Percentiles rank a stretch among this genome's conserved stretches.
These are phyloP conservation scores for Fulmarus glacialis DNA, from an alignment of 2,113 vertebrate genomes.

Conservation along the genomic window DNA sequence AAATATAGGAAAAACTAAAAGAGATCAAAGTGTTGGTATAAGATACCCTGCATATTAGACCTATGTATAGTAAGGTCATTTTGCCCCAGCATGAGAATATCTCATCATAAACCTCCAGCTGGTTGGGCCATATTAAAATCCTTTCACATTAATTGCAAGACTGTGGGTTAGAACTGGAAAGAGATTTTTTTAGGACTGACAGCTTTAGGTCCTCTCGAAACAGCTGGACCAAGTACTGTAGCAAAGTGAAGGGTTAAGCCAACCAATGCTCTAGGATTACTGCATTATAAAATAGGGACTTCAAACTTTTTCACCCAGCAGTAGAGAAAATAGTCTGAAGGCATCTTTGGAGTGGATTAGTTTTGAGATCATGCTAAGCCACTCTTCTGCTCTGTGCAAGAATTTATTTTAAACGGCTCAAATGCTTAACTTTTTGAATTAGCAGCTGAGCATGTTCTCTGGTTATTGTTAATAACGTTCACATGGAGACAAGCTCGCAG, in stretches of 20 bases:
- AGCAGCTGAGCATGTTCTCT: background rate
- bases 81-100: background rate
- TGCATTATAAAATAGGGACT: background rate
- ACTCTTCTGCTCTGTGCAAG: background rate
- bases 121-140: background rate
- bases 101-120: background rate
- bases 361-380: slow-evolving; percentile 23
- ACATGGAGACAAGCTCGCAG: background rate
- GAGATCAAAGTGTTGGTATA: background rate
- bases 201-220: background rate
- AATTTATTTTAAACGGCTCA: slow-evolving; percentile 11
- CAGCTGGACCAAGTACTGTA: background rate
- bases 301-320: background rate
- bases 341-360: slow-evolving; percentile 12
- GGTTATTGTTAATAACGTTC: background rate
- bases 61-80: background rate
- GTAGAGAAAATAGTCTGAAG: background rate
- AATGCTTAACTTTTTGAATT: slow-evolving; percentile 13
- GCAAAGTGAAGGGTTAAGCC: background rate
- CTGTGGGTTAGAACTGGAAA: background rate
- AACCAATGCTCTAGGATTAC: background rate
- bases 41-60: background rate
- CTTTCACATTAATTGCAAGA: background rate
- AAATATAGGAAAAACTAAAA: background rate
- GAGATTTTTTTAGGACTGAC: background rate